Base-by-base conservation (phyloP, 1,140 invertebrate genomes). In the Drosophila murphyi region DNA sequence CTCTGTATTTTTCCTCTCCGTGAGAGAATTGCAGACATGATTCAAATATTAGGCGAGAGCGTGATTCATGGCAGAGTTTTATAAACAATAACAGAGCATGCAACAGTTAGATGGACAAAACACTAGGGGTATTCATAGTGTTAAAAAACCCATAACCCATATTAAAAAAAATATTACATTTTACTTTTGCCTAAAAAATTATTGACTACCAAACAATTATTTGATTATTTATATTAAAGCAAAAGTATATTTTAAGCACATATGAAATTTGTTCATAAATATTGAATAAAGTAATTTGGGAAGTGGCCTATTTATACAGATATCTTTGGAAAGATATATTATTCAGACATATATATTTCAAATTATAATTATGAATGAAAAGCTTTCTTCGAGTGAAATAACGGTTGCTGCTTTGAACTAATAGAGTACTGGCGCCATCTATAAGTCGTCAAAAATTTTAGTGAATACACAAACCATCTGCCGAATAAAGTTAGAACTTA, bases 11-110 rank as follows among this genome's bases (percentile, higher is more conserved):
- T 3, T 7, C 5, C 41, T 47, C 4, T 45, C 39, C n/a, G 3
- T 28, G 20, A n/a, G 62, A 39, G 34, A 12, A 4, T 7, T 5
- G 0, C 5, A 29, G 2, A 43, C 28, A 10, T 48, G 20, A 48
- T 34, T 3, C 7, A 32, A 51, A 60, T 5, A 12, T 60, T 12
- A 31, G 29, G 1, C 1, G 29, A 32, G 41, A 64, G 63, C 41
- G 37, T 28, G n/a, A n/a, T 20, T 57, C 7, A 12, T 10, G n/a
- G n/a, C 45, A 3, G 10, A 8, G 12, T 41, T 51, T 41, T 48
- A 68, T 61, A 73, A 73, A 73, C 56, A 72, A 41, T 64, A 64
- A 50, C 51, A 72, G 12, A 20, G 20, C 55, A 69, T 61, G 64
- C 71, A 73, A 73, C 71, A 73, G 71, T 73, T 73, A 41, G 63